These are phyloP conservation scores for Syndactyla subalaris DNA, from an alignment of 2,797 vertebrate species.

Conservation along the genomic window DNA sequence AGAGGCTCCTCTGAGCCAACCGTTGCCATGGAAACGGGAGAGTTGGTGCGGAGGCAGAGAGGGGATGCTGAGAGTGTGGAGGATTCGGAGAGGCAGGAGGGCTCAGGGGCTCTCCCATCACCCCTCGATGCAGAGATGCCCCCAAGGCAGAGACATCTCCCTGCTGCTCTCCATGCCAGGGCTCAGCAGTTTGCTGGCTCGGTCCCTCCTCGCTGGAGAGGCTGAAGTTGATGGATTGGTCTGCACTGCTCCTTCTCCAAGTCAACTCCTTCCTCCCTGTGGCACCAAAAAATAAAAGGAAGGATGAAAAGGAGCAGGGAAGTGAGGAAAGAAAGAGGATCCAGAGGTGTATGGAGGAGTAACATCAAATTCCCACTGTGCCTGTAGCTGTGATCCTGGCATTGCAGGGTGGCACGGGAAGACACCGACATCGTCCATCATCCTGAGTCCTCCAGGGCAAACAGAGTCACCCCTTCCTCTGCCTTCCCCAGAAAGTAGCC, in stretches of 20 bases:
- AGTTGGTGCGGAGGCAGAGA: background rate
- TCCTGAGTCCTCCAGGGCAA: background rate
- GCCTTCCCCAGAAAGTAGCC: background rate
- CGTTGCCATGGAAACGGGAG: slow-evolving; percentile 60
- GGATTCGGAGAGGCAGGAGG: background rate
- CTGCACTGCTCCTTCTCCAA: background rate
- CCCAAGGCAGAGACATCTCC: background rate
- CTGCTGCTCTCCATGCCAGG: background rate
- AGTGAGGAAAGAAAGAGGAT: background rate
- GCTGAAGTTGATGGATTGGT: slow-evolving; percentile 11
- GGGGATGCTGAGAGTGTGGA: background rate
- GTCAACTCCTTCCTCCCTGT: background rate
- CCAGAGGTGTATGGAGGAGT: background rate
- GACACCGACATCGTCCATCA: background rate
- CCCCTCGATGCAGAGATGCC: background rate
- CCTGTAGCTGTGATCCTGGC: accelerated
- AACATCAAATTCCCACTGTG: accelerated
- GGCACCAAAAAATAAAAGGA: background rate
- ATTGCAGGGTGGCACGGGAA: background rate
- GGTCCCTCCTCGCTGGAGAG: background rate
- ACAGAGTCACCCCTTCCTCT: background rate
- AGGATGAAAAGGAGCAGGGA: background rate
- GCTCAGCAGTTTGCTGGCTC: background rate
- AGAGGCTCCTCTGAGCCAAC: background rate
- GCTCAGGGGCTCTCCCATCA: background rate